phyloP scores from a whole-genome alignment of 1,140 invertebrate species.

The Halyomorpha halys region DNA sequence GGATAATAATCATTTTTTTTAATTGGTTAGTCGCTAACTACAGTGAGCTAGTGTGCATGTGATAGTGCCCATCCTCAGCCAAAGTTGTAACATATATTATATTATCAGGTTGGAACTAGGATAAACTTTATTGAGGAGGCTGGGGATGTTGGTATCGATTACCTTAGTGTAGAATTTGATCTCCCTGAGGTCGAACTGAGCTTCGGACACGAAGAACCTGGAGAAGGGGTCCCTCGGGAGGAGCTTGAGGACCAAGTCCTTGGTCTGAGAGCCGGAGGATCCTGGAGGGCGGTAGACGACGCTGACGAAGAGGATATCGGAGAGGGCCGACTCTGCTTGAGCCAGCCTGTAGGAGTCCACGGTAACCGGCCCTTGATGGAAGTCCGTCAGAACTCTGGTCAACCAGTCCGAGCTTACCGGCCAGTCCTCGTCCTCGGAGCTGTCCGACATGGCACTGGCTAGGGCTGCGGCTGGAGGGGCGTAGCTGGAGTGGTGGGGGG shows the following conservation, averaged over 20 bases:
- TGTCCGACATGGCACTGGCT: slow-evolving; percentile 34
- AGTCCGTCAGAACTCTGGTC: slow-evolving; percentile 43
- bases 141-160: background rate
- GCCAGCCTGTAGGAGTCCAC: slow-evolving; percentile 33
- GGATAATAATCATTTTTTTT: too few relatives aligned
- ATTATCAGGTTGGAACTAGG: too few relatives aligned
- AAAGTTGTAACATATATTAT: too few relatives aligned
- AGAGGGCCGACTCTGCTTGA: slow-evolving; percentile 47
- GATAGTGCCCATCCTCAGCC: too few relatives aligned
- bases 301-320: slow-evolving; percentile 49
- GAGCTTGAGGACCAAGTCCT: slow-evolving; percentile 51
- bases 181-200: slow-evolving; percentile 68
- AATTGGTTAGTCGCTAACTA: too few relatives aligned
- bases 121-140: too few relatives aligned
- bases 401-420: slow-evolving; percentile 51
- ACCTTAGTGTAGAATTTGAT: slow-evolving; percentile 74
- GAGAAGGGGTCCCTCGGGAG: slow-evolving; percentile 63
- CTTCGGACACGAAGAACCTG: slow-evolving; percentile 63
- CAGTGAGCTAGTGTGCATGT: too few relatives aligned
- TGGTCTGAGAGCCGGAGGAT: slow-evolving; percentile 32
- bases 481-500: too few relatives aligned
- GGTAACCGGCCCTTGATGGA: slow-evolving; percentile 40
- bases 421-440: slow-evolving; percentile 34
- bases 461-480: slow-evolving; percentile 20
- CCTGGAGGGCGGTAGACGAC: slow-evolving; percentile 40